Percentiles rank a stretch among this genome's conserved stretches.
phyloP scores from a whole-genome alignment of 2,888 invertebrate genomes.

The Xanthia icteritia region DNA sequence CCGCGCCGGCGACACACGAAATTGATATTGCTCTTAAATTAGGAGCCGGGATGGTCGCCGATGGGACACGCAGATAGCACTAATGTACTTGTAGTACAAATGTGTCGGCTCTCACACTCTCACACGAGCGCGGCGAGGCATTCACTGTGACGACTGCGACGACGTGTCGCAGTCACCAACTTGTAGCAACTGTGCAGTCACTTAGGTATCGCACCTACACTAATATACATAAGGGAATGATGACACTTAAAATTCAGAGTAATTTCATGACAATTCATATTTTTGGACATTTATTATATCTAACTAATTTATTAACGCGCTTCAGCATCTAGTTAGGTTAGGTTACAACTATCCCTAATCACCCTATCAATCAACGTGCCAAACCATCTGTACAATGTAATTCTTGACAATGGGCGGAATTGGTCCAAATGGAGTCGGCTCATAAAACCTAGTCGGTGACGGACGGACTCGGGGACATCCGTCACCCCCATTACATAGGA shows the following conservation, averaged over 20 bases:
- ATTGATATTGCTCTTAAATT: conserved; percentile 71
- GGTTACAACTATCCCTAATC: no score
- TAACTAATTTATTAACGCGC: background rate
- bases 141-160: background rate
- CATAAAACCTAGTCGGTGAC: no score
- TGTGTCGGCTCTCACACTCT: conserved; percentile 63
- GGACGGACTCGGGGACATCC: no score
- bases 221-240: background rate
- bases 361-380: no score
- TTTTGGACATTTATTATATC: background rate
- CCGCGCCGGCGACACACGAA: conserved; percentile 54
- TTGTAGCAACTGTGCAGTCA: background rate
- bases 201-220: background rate
- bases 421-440: no score
- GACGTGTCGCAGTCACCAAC: background rate
- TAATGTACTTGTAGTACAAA: conserved; percentile 75
- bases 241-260: no score
- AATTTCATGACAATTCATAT: background rate
- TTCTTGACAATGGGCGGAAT: no score
- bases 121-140: conserved; percentile 3
- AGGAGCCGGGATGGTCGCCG: conserved; percentile 65
- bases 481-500: no score
- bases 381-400: no score
- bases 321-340: background rate
- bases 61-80: conserved; percentile 68